phyloP scores from a whole-genome alignment of 1,140 invertebrate genomes.

The Zaprionus inermis region DNA sequence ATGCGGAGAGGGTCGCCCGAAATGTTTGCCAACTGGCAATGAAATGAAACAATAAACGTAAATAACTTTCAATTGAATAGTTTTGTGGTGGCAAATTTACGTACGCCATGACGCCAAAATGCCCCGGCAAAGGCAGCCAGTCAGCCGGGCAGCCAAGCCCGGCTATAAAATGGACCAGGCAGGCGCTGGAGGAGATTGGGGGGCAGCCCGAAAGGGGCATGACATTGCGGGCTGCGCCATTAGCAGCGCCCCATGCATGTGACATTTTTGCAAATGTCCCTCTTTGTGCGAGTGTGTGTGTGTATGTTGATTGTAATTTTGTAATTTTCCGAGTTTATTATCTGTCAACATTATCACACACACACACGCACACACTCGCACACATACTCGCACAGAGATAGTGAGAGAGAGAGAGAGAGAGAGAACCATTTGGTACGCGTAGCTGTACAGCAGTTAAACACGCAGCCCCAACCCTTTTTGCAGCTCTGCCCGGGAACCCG shows the following conservation, averaged over 20 bases:
- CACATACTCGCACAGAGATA: too few relatives aligned
- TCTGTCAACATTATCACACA: constrained; percentile 81
- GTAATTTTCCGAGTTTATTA: constrained; percentile 82
- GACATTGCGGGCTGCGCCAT: constrained; percentile 74
- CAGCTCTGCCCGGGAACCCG: neutral
- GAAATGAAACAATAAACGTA: constrained; percentile 74
- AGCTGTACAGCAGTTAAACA: constrained; percentile 49
- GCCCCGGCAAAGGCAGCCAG: constrained; percentile 19
- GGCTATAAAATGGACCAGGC: constrained; percentile 48
- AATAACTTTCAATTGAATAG: constrained; percentile 82
- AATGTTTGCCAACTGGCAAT: constrained; percentile 50
- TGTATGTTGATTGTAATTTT: constrained; percentile 76
- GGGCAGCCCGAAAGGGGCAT: neutral
- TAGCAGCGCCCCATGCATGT: constrained; percentile 60
- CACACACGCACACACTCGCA: constrained; percentile 49
- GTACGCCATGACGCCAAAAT: constrained; percentile 47
- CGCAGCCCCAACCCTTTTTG: constrained; percentile 32
- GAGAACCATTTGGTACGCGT: constrained; percentile 30
- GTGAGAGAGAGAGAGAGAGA: neutral
- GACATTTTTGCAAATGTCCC: constrained; percentile 57
- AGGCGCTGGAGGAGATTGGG: neutral
- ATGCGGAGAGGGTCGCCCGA: constrained; percentile 7
- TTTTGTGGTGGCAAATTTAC: constrained; percentile 77
- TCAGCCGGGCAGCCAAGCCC: constrained; percentile 9
- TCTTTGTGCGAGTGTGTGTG: constrained; percentile 24